Conservation (phyloP, 2,113 vertebrate species). For the Rhea pennata region DNA sequence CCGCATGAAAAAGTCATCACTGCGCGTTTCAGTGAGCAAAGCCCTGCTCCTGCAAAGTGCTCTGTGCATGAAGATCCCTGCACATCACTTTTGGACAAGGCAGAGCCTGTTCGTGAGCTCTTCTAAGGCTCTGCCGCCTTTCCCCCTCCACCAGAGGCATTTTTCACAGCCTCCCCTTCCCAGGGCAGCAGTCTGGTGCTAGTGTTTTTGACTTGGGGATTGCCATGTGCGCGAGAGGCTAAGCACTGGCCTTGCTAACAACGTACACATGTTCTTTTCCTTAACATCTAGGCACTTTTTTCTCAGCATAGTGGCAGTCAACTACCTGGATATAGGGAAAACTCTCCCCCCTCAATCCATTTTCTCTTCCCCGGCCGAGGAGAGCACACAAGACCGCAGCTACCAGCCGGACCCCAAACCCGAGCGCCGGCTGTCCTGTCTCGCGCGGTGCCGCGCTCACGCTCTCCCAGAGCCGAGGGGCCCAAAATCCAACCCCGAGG, state of each 20-base stretch:
- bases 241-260: neutral
- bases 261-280: no score
- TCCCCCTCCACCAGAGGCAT: neutral
- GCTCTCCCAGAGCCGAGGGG: accelerated
- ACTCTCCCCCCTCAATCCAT: neutral
- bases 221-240: neutral
- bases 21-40: neutral
- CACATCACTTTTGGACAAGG: no score
- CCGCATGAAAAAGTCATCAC: neutral
- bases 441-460: neutral
- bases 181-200: neutral
- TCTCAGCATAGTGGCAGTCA: neutral
- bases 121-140: neutral
- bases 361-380: neutral
- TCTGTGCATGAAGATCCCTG: neutral
- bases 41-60: neutral
- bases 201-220: neutral
- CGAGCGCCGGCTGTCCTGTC: no score
- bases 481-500: neutral
- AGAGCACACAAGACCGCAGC: neutral
- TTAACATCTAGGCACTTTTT: neutral
- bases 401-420: neutral
- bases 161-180: neutral
- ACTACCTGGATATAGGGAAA: neutral
- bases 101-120: neutral